These are phyloP conservation scores for Oophaga pumilio DNA, from an alignment of 2,113 vertebrate genomes.

Conservation along the genomic window DNA sequence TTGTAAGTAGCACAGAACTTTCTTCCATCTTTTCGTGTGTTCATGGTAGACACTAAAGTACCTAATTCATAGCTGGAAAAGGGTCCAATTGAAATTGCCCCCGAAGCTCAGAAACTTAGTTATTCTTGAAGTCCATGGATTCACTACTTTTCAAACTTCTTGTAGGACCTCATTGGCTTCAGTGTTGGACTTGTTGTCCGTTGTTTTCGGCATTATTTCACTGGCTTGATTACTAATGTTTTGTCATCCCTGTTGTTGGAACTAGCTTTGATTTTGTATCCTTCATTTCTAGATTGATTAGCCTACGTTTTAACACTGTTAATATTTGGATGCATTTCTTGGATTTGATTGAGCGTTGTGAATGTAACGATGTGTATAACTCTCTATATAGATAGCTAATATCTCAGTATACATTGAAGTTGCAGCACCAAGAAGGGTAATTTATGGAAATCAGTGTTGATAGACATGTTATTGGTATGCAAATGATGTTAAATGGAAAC, in stretches of 20 bases:
- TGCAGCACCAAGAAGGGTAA: too few species aligned
- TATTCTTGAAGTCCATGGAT: not conserved
- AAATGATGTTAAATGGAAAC: too few species aligned
- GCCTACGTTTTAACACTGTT: not conserved
- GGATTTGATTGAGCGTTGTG: not conserved
- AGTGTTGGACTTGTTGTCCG: not conserved
- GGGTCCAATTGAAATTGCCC: not conserved
- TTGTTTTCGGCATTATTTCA: not conserved
- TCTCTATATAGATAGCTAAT: too few species aligned
- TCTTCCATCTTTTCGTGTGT: not conserved
- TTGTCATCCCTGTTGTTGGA: not conserved
- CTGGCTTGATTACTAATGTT: not conserved
- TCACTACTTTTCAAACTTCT: not conserved
- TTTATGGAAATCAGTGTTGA: too few species aligned
- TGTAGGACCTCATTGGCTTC: not conserved
- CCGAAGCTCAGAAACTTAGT: too few species aligned
- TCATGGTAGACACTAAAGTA: not conserved
- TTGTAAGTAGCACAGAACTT: constrained; percentile 44
- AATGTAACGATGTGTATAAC: not conserved
- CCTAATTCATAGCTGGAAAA: not conserved
- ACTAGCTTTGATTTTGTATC: not conserved
- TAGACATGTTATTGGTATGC: too few species aligned
- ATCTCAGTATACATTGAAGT: too few species aligned
- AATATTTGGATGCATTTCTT: not conserved
- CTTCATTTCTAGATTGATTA: not conserved